These are phyloP conservation scores for Festucalex cinctus DNA, from an alignment of 2,113 vertebrate species.

Conservation along the genomic window DNA sequence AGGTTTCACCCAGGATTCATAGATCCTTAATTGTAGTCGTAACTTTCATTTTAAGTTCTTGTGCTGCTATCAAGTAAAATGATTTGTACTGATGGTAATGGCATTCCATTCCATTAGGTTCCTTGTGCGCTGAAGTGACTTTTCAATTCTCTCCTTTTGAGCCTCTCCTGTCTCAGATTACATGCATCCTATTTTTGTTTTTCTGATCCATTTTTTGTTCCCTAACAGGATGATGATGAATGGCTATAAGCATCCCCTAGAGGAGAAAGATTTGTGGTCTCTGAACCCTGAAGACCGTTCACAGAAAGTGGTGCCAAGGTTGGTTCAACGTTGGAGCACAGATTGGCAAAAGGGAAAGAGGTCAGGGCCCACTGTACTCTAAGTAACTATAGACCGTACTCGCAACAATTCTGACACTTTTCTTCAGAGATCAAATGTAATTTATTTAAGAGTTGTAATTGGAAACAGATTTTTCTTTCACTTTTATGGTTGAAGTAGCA, in stretches of 20 bases:
- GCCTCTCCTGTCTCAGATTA: not conserved
- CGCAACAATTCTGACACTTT: too few relatives aligned
- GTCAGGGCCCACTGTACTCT: conserved; percentile 63
- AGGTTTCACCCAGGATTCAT: too few relatives aligned
- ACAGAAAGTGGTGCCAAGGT: conserved; percentile 78
- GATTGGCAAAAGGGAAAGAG: conserved; percentile 82
- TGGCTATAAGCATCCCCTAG: conserved; percentile 84
- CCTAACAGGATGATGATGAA: conserved; percentile 79
- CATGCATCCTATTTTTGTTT: not conserved
- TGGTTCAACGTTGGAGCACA: conserved; percentile 83
- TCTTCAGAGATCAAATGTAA: too few relatives aligned
- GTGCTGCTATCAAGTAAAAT: too few relatives aligned
- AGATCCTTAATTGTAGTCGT: too few relatives aligned
- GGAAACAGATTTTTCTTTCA: too few relatives aligned
- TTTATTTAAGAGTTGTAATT: too few relatives aligned
- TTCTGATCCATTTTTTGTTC: not conserved
- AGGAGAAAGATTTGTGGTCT: conserved; percentile 89
- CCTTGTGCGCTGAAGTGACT: not conserved
- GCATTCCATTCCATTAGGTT: too few relatives aligned
- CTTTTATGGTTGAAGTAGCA: too few relatives aligned
- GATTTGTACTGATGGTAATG: too few relatives aligned
- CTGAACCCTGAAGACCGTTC: conserved; percentile 86
- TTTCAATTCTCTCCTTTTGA: not conserved
- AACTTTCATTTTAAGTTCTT: too few relatives aligned
- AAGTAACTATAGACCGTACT: too few relatives aligned